Evolutionary conservation across 2,797 vertebrate genomes (phyloP).

Genomic region (Crax fasciolata): DNA sequence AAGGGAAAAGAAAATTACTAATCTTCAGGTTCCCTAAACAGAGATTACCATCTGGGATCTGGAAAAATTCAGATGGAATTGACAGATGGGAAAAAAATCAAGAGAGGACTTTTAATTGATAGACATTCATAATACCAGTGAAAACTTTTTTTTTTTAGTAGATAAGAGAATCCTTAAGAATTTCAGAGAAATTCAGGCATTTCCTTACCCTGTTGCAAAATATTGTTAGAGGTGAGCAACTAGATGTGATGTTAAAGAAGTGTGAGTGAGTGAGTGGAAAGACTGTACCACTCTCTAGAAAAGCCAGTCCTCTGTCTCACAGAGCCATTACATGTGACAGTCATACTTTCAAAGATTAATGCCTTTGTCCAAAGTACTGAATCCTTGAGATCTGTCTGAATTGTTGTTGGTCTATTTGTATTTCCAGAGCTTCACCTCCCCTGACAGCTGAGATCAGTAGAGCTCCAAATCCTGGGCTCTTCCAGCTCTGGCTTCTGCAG

Average conservation of each 20-base stretch:
- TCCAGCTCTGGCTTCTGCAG: not conserved
- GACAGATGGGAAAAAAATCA: too few species aligned
- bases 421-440: not conserved
- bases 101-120: too few species aligned
- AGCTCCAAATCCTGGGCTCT: not conserved
- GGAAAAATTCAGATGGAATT: too few species aligned
- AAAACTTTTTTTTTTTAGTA: too few species aligned
- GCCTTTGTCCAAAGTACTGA: not conserved
- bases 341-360: not conserved
- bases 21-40: too few species aligned
- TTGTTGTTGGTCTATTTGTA: not conserved
- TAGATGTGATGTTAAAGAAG: not conserved
- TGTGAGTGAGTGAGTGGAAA: not conserved
- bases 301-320: not conserved
- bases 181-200: not conserved
- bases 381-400: not conserved
- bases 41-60: too few species aligned
- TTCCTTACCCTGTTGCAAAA: not conserved
- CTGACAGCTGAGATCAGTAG: not conserved
- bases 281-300: not conserved
- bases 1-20: too few species aligned
- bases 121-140: too few species aligned
- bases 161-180: too few species aligned
- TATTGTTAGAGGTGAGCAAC: not conserved
- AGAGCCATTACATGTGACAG: accelerated